Conservation (phyloP, 1,140 invertebrate genomes). For the Mizuhopecten yessoensis region DNA sequence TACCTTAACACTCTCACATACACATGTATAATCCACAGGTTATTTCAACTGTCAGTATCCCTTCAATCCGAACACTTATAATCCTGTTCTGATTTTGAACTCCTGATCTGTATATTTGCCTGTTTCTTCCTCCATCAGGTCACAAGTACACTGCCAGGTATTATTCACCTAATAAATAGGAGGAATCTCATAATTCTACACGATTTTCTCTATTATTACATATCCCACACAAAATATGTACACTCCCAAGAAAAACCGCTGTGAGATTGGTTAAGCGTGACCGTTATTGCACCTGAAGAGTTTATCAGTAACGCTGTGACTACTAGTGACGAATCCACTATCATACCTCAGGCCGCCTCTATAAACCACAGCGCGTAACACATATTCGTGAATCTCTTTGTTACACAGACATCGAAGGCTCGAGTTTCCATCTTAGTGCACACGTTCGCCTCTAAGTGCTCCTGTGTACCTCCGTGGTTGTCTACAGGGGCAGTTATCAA, state of each 20-base stretch:
- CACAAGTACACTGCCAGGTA: too few species aligned
- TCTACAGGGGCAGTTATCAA: not conserved
- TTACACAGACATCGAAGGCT: not conserved
- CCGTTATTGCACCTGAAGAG: not conserved
- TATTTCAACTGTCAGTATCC: not conserved
- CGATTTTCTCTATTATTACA: not conserved
- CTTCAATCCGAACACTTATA: not conserved
- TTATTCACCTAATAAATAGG: too few species aligned
- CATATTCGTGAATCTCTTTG: too few species aligned
- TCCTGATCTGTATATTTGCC: not conserved
- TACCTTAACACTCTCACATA: not conserved
- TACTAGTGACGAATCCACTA: not conserved
- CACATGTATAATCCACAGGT: not conserved
- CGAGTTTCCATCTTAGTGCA: not conserved
- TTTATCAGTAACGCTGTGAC: not conserved
- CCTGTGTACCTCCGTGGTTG: not conserved
- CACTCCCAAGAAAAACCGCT: not conserved
- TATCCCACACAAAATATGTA: constrained; percentile 10
- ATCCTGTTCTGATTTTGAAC: not conserved
- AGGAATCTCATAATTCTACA: too few species aligned
- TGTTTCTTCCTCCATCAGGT: too few species aligned
- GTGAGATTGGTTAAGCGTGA: too few species aligned
- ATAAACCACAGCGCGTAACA: not conserved
- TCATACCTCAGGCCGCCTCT: not conserved
- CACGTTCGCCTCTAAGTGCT: not conserved